A percentile compares a stretch with the other conserved stretches of the same genome.
phyloP scores from a whole-genome alignment of 2,888 invertebrate genomes.

The Andrena praecox region DNA sequence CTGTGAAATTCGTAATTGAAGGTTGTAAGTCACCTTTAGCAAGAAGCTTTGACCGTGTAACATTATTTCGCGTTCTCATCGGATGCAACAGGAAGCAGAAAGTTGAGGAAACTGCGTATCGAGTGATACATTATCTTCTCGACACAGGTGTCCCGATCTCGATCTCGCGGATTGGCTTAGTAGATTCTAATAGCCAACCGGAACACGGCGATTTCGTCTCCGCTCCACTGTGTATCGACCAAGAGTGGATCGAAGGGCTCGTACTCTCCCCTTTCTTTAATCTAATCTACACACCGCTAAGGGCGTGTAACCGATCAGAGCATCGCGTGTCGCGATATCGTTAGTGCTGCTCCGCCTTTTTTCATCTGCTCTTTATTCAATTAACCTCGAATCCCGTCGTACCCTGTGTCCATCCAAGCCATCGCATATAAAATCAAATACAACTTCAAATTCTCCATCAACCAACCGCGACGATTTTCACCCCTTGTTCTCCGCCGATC shows the following conservation, averaged over 20 bases:
- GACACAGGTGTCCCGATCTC: no score
- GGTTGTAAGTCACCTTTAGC: no score
- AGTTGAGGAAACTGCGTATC: no score
- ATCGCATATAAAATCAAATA: not conserved
- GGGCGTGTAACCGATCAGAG: conserved; percentile 47
- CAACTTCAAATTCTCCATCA: not conserved
- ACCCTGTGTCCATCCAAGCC: not conserved
- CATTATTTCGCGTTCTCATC: no score
- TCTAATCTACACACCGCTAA: conserved; percentile 10
- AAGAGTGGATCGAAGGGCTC: not conserved
- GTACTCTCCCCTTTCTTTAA: not conserved
- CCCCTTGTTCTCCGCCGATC: not conserved
- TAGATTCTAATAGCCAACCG: not conserved
- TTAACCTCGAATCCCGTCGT: conserved; percentile 39
- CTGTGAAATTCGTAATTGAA: conserved; percentile 18
- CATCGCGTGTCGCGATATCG: conserved; percentile 60
- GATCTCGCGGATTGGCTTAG: not conserved
- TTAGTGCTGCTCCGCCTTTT: conserved; percentile 49
- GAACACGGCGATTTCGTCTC: not conserved
- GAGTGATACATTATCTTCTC: no score
- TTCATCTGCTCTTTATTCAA: conserved; percentile 50
- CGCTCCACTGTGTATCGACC: not conserved
- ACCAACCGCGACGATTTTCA: not conserved
- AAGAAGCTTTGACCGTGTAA: no score
- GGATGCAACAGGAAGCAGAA: no score